Conservation (phyloP, 2,113 vertebrate genomes). For the Festucalex cinctus region DNA sequence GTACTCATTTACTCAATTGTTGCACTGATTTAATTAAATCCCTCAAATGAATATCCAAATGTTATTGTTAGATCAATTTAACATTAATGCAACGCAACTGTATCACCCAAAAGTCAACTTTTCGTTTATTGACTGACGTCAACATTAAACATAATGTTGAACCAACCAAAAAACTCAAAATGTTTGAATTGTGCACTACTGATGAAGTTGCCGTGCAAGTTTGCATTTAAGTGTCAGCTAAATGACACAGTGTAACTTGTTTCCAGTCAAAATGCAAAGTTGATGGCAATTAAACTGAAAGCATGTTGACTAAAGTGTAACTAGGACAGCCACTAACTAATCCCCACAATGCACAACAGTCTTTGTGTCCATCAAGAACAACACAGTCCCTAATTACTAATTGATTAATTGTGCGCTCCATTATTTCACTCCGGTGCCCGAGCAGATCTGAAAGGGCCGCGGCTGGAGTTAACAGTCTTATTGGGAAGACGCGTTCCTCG, state of each 20-base stretch:
- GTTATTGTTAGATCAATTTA: no score
- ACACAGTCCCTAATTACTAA: conserved; percentile 74
- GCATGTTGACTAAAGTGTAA: neutral
- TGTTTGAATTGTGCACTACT: no score
- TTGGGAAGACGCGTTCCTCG: conserved; percentile 65
- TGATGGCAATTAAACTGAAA: neutral
- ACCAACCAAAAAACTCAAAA: neutral
- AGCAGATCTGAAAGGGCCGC: conserved; percentile 59
- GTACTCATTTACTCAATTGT: no score
- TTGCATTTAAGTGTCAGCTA: neutral
- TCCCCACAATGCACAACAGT: conserved; percentile 9
- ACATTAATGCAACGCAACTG: no score
- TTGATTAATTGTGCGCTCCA: conserved; percentile 77
- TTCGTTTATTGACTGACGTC: neutral
- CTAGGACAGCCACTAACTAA: neutral
- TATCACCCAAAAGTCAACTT: no score
- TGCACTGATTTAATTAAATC: no score
- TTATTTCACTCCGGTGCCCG: conserved; percentile 62
- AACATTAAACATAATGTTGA: neutral
- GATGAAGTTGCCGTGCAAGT: no score
- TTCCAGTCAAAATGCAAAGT: neutral
- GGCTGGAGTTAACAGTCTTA: conserved; percentile 74
- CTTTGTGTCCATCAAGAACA: conserved; percentile 67
- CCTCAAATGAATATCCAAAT: no score
- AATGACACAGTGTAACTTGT: neutral